Conservation (phyloP, 2,113 vertebrate species). For the Scatophagus argus region DNA sequence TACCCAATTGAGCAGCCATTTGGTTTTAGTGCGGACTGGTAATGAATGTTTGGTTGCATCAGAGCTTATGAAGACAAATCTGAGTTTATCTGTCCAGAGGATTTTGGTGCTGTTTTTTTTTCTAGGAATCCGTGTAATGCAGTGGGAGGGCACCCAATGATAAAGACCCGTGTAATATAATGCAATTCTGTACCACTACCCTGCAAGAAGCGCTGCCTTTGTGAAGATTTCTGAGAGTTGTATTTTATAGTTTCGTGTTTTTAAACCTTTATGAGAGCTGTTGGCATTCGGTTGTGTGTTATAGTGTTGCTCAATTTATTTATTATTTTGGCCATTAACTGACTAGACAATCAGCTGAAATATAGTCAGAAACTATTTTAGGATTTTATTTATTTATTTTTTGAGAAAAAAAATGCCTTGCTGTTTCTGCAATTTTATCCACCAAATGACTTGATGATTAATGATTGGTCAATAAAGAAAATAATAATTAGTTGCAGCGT, state of each 20-base stretch:
- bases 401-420: too few relatives aligned
- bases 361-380: too few relatives aligned
- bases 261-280: neutral
- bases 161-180: neutral
- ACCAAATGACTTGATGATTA: neutral
- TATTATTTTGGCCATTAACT: too few relatives aligned
- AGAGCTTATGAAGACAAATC: slow-evolving; percentile 26
- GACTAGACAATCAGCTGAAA: too few relatives aligned
- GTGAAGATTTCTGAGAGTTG: neutral
- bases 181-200: slow-evolving; percentile 10
- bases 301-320: too few relatives aligned
- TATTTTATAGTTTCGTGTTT: neutral
- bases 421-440: neutral
- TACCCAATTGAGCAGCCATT: slow-evolving; percentile 3
- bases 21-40: neutral
- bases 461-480: neutral
- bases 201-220: slow-evolving; percentile 11
- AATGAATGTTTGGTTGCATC: slow-evolving; percentile 9
- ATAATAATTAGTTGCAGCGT: too few relatives aligned
- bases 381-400: too few relatives aligned
- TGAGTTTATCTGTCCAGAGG: slow-evolving; percentile 14
- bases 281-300: too few relatives aligned
- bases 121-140: slow-evolving; percentile 9
- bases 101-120: slow-evolving; percentile 5
- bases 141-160: slow-evolving; percentile 1